Conservation (phyloP, 2,113 vertebrate genomes). For the Agapornis roseicollis region DNA sequence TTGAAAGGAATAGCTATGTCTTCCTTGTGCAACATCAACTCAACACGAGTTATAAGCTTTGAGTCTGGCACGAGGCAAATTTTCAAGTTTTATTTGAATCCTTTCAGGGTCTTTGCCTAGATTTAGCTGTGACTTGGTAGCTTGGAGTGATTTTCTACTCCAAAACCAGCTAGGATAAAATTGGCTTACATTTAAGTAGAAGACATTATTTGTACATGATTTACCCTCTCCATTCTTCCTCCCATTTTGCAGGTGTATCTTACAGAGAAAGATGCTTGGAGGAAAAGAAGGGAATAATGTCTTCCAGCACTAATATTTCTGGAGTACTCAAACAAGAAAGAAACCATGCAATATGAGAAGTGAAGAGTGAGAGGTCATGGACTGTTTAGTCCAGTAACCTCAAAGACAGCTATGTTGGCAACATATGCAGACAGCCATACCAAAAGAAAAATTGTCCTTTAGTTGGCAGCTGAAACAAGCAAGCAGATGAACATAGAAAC, state of each 20-base stretch:
- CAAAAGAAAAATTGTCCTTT: neutral
- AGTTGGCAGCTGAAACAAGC: neutral
- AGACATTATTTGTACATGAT: neutral
- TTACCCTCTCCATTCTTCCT: neutral
- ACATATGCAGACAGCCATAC: neutral
- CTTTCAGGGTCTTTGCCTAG: neutral
- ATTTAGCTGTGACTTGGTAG: neutral
- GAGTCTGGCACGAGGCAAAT: neutral
- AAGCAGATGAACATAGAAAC: neutral
- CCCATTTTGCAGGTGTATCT: neutral
- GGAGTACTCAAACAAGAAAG: neutral
- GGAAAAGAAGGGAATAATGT: neutral
- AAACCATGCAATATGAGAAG: neutral
- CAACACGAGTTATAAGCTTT: neutral
- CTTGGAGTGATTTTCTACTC: neutral
- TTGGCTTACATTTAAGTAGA: neutral
- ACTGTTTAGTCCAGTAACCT: neutral
- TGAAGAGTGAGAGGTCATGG: neutral
- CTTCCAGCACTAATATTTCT: neutral
- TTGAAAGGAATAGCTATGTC: accelerated
- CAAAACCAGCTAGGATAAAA: neutral
- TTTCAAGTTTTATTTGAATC: neutral
- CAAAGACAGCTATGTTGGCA: neutral
- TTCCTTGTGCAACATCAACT: too few species aligned
- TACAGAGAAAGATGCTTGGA: neutral